phyloP scores from a whole-genome alignment of 2,888 invertebrate genomes.

The Rapana venosa region DNA sequence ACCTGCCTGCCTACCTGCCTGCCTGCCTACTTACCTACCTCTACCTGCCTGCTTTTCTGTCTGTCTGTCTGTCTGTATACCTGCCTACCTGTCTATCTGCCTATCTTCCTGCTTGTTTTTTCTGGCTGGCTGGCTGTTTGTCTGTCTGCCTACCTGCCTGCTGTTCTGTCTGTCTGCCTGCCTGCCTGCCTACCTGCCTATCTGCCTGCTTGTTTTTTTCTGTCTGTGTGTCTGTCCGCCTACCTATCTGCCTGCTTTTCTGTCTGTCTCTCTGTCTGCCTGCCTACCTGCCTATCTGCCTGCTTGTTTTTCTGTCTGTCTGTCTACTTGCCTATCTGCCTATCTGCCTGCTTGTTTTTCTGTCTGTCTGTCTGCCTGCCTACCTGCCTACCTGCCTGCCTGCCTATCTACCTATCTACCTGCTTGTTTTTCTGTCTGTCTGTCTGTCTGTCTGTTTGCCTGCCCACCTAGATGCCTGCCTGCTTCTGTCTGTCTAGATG shows the following conservation, averaged over 20 bases:
- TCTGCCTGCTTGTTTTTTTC: neutral
- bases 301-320: neutral
- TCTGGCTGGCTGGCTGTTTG: neutral
- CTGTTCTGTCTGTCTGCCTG: neutral
- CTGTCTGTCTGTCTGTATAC: neutral
- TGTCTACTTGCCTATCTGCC: neutral
- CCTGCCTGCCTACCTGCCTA: neutral
- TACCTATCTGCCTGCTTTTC: constrained; percentile 35
- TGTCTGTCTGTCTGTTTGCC: neutral
- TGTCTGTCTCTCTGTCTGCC: constrained; percentile 28
- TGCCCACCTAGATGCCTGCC: constrained; percentile 29
- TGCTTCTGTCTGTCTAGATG: constrained; percentile 22
- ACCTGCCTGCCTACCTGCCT: neutral
- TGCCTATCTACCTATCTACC: neutral
- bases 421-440: neutral
- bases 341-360: neutral
- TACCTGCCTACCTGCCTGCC: neutral
- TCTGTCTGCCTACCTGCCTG: no score
- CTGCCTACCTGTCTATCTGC: neutral
- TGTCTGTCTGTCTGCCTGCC: neutral
- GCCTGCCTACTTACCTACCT: neutral
- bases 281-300: neutral
- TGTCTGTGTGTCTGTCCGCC: neutral
- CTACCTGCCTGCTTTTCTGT: neutral
- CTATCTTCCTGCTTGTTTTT: neutral